phyloP scores from a whole-genome alignment of 2,888 invertebrate genomes.

The Tribolium freemani region DNA sequence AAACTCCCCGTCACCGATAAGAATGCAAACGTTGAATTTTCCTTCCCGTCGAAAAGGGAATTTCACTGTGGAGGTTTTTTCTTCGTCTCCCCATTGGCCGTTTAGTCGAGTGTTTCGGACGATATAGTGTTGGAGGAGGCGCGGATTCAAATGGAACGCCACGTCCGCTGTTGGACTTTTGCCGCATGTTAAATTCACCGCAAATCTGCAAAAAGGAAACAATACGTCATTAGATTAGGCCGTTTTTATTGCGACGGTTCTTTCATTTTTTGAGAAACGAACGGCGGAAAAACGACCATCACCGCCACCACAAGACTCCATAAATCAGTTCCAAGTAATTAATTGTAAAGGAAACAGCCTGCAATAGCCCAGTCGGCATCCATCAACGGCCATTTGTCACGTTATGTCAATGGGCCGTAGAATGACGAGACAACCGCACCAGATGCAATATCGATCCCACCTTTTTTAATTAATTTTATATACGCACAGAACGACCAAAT shows the following conservation, averaged over 20 bases:
- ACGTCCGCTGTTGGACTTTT: constrained; percentile 68
- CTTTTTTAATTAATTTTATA: not conserved
- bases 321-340: constrained; percentile 45
- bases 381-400: constrained; percentile 45
- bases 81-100: constrained; percentile 83
- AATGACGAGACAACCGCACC: constrained; percentile 24
- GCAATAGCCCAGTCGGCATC: constrained; percentile 39
- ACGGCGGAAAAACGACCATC: constrained; percentile 30
- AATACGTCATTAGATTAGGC: constrained; percentile 25
- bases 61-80: constrained; percentile 72
- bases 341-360: constrained; percentile 42
- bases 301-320: constrained; percentile 32
- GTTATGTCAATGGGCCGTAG: constrained; percentile 38
- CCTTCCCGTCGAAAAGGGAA: constrained; percentile 70
- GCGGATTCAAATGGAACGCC: constrained; percentile 86
- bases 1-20: constrained; percentile 74
- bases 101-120: constrained; percentile 80
- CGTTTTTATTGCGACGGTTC: constrained; percentile 17
- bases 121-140: constrained; percentile 82
- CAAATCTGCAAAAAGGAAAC: constrained; percentile 70
- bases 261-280: not conserved
- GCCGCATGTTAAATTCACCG: constrained; percentile 73
- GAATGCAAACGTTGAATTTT: constrained; percentile 73
- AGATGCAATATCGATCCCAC: not conserved
- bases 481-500: not conserved